Evolutionary conservation across 1,140 invertebrate species (phyloP), one percentile per base, ranked within the genome.

Genomic region (Pachyrhynchus sulphureomaculatus): DNA sequence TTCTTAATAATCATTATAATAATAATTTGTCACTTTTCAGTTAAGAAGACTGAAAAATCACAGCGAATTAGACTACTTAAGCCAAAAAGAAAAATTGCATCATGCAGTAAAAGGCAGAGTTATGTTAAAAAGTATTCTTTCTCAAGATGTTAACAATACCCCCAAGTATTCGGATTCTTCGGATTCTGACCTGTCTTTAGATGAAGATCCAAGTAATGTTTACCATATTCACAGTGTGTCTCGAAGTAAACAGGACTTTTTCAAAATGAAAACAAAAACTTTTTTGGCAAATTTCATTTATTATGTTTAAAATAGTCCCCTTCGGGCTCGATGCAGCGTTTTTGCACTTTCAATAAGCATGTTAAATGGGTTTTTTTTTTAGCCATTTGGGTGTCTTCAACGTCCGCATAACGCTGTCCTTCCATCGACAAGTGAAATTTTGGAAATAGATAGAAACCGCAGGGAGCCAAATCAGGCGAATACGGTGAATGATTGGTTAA

Each of bases 11-110:
- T 24, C 21, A 21, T 21, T 48, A 48, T 15, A 5, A 48, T 23
- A 8, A 21, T 15, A 9, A 9, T 21, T 48, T 29, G 21, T 21
- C 6, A 48, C 6, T 3, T 54, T 56, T 37, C 34, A 75, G 49
- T 77, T 85, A 9, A 81, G 78, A 44, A 80, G 78, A 66, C 80
- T 79, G 39, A 84, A 84, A 65, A 72, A 73, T 21, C 75, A 77
- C 9, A 83, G 82, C 21, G 83, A 86, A 68, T 72, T 79, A 13
- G 71, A 81, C 32, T 65, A 85, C 5, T 76, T 81, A 24, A 78
- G 79, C 34, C 82, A 84, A 72, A 73, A 78, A 57, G 76, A 82
- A 45, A 80, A 81, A 59, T 70, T 85, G 1, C 78, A 79, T 26
- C 76, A 83, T 32, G 81, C 82, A 0, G 71, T 85, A 12, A 81